Percentiles rank a stretch among this genome's conserved stretches.
Evolutionary conservation across 1,140 invertebrate species (phyloP).

Genomic region (Tyrophagus putrescentiae): DNA sequence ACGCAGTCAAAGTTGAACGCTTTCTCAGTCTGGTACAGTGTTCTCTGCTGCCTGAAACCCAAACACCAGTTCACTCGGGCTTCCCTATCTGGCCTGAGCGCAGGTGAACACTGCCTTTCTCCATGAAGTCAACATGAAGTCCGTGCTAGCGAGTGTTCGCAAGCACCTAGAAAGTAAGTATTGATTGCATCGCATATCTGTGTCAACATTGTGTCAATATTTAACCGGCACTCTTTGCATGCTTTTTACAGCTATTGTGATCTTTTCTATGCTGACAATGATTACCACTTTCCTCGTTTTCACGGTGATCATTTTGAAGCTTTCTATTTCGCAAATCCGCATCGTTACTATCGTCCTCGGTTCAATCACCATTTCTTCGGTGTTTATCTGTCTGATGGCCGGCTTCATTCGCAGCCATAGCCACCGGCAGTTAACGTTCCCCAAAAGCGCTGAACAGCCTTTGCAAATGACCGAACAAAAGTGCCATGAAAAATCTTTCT

Average conservation of each 20-base stretch:
- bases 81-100: no score
- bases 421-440: not conserved
- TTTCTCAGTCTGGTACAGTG: no score
- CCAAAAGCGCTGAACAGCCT: not conserved
- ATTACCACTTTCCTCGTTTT: not conserved
- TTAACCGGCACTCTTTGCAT: not conserved
- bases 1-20: no score
- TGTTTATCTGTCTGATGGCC: conserved; percentile 3
- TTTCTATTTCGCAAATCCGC: conserved; percentile 3
- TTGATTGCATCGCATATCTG: not conserved
- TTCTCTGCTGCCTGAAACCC: no score
- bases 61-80: no score
- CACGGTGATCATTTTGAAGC: not conserved
- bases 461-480: not conserved
- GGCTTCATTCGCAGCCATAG: not conserved
- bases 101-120: no score
- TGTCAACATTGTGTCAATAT: not conserved
- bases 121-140: no score
- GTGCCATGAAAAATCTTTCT: no score
- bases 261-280: not conserved
- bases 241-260: not conserved
- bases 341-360: not conserved
- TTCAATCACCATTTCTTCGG: not conserved
- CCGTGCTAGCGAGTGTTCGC: no score
- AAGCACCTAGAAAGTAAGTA: conserved; percentile 9